phyloP scores from a whole-genome alignment of 2,888 invertebrate species.

The Unio pictorum region DNA sequence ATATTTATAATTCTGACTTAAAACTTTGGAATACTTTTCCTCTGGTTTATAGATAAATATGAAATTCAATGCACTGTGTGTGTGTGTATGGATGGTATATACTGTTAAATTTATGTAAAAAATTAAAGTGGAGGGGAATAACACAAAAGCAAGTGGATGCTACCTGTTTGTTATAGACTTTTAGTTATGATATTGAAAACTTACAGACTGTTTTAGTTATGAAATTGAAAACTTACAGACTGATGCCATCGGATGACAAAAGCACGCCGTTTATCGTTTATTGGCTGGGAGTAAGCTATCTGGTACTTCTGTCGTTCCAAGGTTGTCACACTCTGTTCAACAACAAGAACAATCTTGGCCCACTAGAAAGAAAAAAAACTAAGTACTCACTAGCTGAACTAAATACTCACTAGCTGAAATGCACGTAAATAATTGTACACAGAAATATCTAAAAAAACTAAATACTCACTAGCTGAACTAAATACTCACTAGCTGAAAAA shows the following conservation, averaged over 20 bases:
- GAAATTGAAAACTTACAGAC: conserved; percentile 77
- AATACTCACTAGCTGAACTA: no score
- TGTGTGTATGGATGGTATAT: no score
- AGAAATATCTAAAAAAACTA: no score
- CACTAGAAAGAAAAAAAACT: conserved; percentile 77
- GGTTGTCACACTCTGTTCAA: conserved; percentile 96
- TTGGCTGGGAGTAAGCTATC: conserved; percentile 93
- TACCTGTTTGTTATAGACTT: no score
- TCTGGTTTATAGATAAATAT: no score
- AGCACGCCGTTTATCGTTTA: conserved; percentile 83
- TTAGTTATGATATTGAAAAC: conserved; percentile 30
- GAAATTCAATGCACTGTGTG: no score
- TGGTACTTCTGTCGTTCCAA: conserved; percentile 88
- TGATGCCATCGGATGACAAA: conserved; percentile 90
- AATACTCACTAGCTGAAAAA: no score
- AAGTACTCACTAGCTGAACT: not conserved
- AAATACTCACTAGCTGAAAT: no score
- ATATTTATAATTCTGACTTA: no score
- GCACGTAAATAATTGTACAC: no score
- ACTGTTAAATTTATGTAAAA: not conserved
- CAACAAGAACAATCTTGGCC: conserved; percentile 97
- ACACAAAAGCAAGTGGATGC: not conserved
- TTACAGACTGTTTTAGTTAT: conserved; percentile 80
- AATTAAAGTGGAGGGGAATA: not conserved
- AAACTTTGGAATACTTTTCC: no score